Percentiles rank a stretch among this genome's conserved stretches.
phyloP scores from a whole-genome alignment of 1,140 invertebrate genomes.

The Neodiprion fabricii region DNA sequence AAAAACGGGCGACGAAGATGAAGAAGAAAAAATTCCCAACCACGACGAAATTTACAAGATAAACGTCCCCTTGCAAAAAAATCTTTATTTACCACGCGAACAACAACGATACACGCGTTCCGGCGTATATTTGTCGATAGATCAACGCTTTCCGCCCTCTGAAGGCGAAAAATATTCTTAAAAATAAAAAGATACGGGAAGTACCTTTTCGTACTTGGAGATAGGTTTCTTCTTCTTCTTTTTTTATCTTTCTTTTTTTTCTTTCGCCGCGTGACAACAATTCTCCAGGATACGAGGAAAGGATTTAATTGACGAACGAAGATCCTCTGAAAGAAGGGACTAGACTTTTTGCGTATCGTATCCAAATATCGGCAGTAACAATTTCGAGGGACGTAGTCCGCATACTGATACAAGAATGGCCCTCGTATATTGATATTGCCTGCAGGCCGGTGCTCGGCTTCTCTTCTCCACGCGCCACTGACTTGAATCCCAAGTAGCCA shows the following conservation, averaged over 20 bases:
- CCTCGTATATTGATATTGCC: slow-evolving; percentile 5
- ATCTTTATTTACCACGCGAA: not conserved
- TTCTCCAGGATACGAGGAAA: no score
- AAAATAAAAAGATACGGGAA: no score
- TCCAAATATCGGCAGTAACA: slow-evolving; percentile 6
- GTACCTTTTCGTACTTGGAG: no score
- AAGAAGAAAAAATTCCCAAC: not conserved
- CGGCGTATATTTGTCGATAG: not conserved
- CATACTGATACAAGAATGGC: slow-evolving; percentile 7
- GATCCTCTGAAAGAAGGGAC: not conserved
- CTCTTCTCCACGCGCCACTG: not conserved
- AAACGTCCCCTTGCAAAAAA: not conserved
- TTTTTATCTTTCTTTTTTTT: no score
- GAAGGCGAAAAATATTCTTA: no score
- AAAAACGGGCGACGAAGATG: not conserved
- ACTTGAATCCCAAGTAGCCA: slow-evolving; percentile 7
- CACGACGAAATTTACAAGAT: not conserved
- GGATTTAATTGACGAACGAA: not conserved
- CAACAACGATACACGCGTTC: not conserved
- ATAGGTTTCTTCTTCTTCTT: no score
- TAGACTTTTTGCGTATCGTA: slow-evolving; percentile 1
- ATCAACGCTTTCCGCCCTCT: not conserved
- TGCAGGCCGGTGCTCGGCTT: not conserved
- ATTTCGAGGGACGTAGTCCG: not conserved
- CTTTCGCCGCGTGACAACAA: no score